Evolutionary conservation across 2,113 vertebrate genomes (phyloP).

Genomic region (Gnathonemus echidnorhynchus): DNA sequence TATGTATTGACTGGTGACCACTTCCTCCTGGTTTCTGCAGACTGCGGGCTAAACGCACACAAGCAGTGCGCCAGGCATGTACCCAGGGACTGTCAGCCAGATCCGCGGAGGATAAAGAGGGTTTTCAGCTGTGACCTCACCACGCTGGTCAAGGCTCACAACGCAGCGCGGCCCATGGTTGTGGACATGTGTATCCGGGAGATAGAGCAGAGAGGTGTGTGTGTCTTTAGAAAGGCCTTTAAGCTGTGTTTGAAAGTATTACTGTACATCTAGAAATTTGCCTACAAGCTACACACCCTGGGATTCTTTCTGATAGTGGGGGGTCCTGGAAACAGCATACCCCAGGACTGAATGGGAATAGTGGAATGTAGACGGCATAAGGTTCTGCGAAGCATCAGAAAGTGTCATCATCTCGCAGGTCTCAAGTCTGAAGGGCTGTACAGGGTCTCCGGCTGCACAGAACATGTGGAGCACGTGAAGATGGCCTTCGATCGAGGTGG

Average conservation of each 20-base stretch:
- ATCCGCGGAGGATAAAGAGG: slow-evolving; percentile 91
- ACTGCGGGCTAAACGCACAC: slow-evolving; percentile 93
- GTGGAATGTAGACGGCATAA: too few relatives aligned
- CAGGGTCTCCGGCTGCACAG: slow-evolving; percentile 91
- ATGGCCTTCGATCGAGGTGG: slow-evolving; percentile 69
- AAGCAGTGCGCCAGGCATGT: slow-evolving; percentile 96
- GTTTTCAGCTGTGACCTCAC: slow-evolving; percentile 97
- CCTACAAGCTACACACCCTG: neutral
- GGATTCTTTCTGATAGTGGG: neutral
- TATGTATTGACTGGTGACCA: neutral
- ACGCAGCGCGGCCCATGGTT: slow-evolving; percentile 86
- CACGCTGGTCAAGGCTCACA: slow-evolving; percentile 93
- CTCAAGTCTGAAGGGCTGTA: slow-evolving; percentile 92
- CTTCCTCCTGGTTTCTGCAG: slow-evolving; percentile 50
- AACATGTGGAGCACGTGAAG: slow-evolving; percentile 91
- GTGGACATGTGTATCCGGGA: slow-evolving; percentile 93
- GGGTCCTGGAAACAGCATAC: neutral
- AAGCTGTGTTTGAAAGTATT: neutral
- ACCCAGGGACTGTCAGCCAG: slow-evolving; percentile 93
- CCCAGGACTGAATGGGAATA: too few relatives aligned
- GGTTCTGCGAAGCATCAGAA: neutral
- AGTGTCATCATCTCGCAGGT: slow-evolving; percentile 55
- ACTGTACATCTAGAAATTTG: neutral
- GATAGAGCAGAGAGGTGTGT: slow-evolving; percentile 87
- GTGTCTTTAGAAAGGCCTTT: neutral